These are phyloP conservation scores for Lasius fuliginosus DNA, from an alignment of 2,888 invertebrate species.

Conservation along the genomic window DNA sequence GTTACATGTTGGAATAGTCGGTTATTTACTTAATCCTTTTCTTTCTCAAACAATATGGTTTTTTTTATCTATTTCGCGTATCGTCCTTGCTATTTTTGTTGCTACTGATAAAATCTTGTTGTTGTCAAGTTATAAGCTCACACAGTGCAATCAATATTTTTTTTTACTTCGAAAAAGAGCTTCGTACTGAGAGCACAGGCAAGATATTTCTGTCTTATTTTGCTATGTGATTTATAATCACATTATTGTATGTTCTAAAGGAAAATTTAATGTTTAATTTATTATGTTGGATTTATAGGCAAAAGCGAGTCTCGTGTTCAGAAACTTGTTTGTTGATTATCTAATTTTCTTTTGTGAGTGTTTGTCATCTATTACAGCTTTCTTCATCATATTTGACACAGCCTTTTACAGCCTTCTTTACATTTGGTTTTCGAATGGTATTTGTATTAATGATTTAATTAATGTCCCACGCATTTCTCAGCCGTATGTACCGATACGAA, in stretches of 20 bases:
- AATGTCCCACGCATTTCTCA: not conserved
- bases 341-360: not conserved
- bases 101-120: not conserved
- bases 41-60: not conserved
- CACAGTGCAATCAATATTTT: not conserved
- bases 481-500: not conserved
- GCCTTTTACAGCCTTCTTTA: not conserved
- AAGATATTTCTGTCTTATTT: not conserved
- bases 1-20: not conserved
- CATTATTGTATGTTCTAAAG: not conserved
- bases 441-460: conserved; percentile 7
- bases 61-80: not conserved
- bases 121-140: not conserved
- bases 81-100: not conserved
- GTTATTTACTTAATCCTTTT: conserved; percentile 18
- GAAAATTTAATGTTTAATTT: not conserved
- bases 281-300: not conserved
- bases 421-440: not conserved
- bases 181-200: not conserved
- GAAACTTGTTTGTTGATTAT: not conserved
- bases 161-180: not conserved
- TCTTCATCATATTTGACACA: not conserved
- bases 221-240: not conserved
- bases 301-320: not conserved
- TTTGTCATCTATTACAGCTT: not conserved